Evolutionary conservation across 2,797 vertebrate species (phyloP).

Genomic region (Falco columbarius): DNA sequence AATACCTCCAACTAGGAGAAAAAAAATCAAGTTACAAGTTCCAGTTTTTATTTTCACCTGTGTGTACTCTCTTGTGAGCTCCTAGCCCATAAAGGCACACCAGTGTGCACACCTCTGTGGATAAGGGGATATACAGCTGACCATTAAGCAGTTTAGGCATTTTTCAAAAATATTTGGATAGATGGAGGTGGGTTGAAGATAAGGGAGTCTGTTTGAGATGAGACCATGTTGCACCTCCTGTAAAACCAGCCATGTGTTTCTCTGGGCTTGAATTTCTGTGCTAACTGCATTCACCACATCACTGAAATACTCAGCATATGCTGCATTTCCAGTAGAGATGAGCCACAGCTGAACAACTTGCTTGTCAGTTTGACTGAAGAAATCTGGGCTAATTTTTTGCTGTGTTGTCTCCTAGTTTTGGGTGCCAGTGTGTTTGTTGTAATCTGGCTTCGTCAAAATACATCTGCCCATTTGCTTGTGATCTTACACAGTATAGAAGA

Average conservation of each 20-base stretch:
- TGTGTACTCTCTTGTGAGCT: background rate
- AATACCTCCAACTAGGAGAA: background rate
- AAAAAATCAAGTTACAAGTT: background rate
- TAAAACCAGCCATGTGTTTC: background rate
- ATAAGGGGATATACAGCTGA: background rate
- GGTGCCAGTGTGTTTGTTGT: background rate
- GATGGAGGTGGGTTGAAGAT: background rate
- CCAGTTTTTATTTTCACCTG: background rate
- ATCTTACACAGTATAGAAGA: accelerated
- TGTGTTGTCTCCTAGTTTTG: background rate
- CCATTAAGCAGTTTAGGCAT: background rate
- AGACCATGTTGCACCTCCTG: background rate
- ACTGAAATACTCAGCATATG: conserved; percentile 15
- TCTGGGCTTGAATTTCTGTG: conserved; percentile 21
- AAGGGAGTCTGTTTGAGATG: background rate
- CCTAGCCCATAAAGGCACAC: background rate
- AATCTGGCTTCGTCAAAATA: background rate
- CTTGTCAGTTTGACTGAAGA: background rate
- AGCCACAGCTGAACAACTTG: background rate
- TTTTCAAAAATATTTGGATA: background rate
- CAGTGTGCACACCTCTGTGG: background rate
- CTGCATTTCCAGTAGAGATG: conserved; percentile 9
- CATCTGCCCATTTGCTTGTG: background rate
- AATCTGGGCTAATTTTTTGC: background rate
- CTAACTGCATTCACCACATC: conserved; percentile 16